These are phyloP conservation scores for Ormia ochracea DNA, from an alignment of 2,888 invertebrate species.

Conservation along the genomic window DNA sequence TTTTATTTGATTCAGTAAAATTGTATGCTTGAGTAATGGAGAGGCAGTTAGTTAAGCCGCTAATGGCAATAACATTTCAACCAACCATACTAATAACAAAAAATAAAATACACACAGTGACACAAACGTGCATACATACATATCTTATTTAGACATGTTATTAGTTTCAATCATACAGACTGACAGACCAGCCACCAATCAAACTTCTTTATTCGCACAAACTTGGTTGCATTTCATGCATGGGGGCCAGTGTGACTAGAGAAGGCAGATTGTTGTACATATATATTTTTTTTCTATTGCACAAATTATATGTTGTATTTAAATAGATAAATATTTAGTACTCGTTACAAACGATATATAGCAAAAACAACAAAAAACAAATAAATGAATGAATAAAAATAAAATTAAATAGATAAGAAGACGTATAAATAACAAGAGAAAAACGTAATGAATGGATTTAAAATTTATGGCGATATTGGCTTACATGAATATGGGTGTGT, in stretches of 20 bases:
- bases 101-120: not conserved
- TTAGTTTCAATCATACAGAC: constrained; percentile 48
- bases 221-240: constrained; percentile 1
- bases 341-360: constrained; percentile 40
- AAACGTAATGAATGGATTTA: constrained; percentile 31
- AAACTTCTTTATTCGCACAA: not conserved
- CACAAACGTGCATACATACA: constrained; percentile 8
- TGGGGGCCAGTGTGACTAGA: constrained; percentile 36
- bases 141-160: constrained; percentile 49
- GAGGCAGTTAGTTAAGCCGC: constrained; percentile 44
- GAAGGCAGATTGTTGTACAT: constrained; percentile 3
- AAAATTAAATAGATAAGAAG: not conserved
- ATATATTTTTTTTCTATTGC: not conserved
- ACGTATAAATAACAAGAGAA: not conserved
- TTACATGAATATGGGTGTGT: not conserved
- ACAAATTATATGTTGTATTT: constrained; percentile 2
- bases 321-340: constrained; percentile 39
- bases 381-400: not conserved
- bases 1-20: constrained; percentile 30
- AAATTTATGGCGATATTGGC: constrained; percentile 4
- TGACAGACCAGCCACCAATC: not conserved
- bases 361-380: not conserved
- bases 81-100: constrained; percentile 5
- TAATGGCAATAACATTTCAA: constrained; percentile 46
- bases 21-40: constrained; percentile 41